Base-by-base conservation (phyloP, 1,140 invertebrate species). In the Cataglyphis hispanica region DNA sequence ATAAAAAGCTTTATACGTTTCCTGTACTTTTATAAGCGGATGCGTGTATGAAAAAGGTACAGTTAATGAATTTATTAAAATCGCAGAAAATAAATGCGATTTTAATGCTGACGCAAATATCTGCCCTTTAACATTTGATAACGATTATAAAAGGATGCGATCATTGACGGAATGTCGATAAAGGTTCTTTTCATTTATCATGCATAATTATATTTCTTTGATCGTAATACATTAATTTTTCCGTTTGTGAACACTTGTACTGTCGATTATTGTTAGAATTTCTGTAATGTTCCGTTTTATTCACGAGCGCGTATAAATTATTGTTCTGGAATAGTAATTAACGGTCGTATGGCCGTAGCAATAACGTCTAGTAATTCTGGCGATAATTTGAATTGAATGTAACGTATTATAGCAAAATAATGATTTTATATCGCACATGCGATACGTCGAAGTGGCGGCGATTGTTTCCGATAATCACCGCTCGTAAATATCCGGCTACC, bases 391-490 rank as follows among this genome's bases (percentile, higher is more conserved):
- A 64, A 69, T 60, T 58, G 56, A 31, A 53, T 72, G 56, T 66
- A 40, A 64, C 75, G 60, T 61, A 87, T 87, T 88, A 84, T 67
- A 86, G 31, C 72, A 56, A 77, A 67, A 85, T 87, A 85, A 89
- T 88, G 84, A 89, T 88, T 89, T 89, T 85, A 76, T 75, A 66
- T 61, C 56, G 60, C 40, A 43, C 66, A n/a, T 56, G 61, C 64
- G 70, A 74, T 72, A 88, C 70, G 53, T 56, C 74, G 72, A 66
- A 64, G 50, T 74, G 22, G 10, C 34, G 25, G 50, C 78, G 78
- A 85, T 78, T 83, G 86, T 69, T 81, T 75, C 67, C 60, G 60
- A 89, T 89, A 89, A 89, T 88, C 61, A 70, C 70, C 60, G 43
- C 61, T 53, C 74, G 69, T 78, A 86, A 88, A 89, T 88, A 89